Conservation (phyloP, 1,140 invertebrate genomes). For the Bombus confusus region DNA sequence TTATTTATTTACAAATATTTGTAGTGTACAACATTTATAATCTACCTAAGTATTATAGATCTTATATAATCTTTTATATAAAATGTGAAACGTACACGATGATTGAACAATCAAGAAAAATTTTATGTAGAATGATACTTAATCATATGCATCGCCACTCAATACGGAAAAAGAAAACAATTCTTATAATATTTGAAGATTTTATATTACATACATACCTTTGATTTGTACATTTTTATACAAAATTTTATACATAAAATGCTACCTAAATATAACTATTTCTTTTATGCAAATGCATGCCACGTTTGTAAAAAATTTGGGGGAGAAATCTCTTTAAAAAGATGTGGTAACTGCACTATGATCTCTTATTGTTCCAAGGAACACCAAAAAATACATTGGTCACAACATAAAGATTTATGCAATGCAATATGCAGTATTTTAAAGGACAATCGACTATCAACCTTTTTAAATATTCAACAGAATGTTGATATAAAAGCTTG, state of each 20-base stretch:
- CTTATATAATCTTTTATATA: neutral
- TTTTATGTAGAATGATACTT: neutral
- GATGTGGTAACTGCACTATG: constrained; percentile 74
- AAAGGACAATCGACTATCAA: constrained; percentile 30
- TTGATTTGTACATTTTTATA: neutral
- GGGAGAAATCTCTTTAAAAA: constrained; percentile 63
- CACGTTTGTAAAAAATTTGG: constrained; percentile 72
- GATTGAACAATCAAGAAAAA: neutral
- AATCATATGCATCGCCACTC: neutral
- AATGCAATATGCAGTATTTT: constrained; percentile 57
- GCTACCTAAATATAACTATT: constrained; percentile 3
- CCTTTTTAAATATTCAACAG: constrained; percentile 38
- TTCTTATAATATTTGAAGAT: neutral
- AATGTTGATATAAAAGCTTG: constrained; percentile 54
- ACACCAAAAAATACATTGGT: constrained; percentile 76
- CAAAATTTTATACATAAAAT: neutral
- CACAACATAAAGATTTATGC: constrained; percentile 74
- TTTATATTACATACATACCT: neutral
- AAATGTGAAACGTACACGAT: neutral
- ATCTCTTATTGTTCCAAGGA: constrained; percentile 73
- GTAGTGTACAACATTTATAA: neutral
- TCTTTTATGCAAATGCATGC: constrained; percentile 73
- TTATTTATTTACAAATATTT: neutral
- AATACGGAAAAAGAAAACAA: neutral
- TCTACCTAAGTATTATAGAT: neutral